Conservation (phyloP, 2,113 vertebrate species). For the Pomatostomus ruficeps region DNA sequence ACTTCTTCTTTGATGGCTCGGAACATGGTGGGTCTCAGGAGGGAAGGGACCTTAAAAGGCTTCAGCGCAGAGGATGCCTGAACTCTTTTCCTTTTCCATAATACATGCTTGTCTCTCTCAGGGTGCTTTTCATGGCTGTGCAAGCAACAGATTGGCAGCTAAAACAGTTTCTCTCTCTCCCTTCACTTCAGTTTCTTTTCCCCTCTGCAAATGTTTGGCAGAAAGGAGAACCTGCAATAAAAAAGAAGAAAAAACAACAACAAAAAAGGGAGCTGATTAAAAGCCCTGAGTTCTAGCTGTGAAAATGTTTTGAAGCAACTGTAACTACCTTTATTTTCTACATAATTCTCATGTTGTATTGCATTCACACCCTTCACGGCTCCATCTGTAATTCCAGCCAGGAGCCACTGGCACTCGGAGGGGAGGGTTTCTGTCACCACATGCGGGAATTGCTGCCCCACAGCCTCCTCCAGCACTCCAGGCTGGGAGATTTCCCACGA, state of each 20-base stretch:
- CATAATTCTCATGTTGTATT: background rate
- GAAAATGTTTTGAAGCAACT: constrained; percentile 25
- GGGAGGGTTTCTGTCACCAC: background rate
- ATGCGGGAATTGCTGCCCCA: accelerated
- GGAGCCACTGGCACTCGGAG: accelerated
- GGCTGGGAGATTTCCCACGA: background rate
- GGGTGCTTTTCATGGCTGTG: background rate
- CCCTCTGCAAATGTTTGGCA: constrained; percentile 12
- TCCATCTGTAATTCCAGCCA: background rate
- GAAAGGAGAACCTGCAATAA: background rate
- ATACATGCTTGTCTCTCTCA: background rate
- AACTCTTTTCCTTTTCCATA: background rate
- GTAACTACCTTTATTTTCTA: constrained; percentile 30
- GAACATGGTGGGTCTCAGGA: background rate
- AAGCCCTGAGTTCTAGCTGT: background rate
- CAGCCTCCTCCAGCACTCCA: accelerated
- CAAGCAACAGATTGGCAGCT: constrained; percentile 37
- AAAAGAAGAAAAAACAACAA: background rate
- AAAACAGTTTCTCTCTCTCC: background rate
- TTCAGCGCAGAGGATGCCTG: background rate
- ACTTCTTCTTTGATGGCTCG: background rate
- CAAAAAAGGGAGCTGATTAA: background rate
- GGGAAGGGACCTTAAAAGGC: background rate
- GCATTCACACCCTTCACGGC: background rate
- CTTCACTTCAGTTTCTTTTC: background rate